Evolutionary conservation across 1,140 invertebrate species (phyloP), one percentile per base, ranked within the genome.

Genomic region (Lysiphlebus fabarum): DNA sequence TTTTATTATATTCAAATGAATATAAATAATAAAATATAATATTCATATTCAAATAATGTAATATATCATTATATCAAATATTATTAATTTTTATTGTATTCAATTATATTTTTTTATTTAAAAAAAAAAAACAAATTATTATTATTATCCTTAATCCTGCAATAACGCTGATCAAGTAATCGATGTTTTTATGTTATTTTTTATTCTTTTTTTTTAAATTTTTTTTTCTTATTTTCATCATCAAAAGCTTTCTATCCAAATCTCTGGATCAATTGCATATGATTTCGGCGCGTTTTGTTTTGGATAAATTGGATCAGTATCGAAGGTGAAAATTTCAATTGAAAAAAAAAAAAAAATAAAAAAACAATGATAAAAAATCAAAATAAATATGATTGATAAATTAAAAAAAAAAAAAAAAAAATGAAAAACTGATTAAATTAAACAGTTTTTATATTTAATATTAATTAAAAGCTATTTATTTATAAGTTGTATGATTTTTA

Each of bases 261-360:
- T 79, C 77, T 64, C 76, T 79, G 77, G 77, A 79, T 79, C 75
- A 78, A 68, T 77, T 79, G 73, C 75, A 79, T 79, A 78, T 79
- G 75, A 79, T 79, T 75, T 79, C 76, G 74, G 70, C 77, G 68
- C 77, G 76, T 77, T 78, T 76, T 78, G 73, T 79, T 77, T 77
- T 79, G 76, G 76, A 79, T 70, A 77, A 69, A 64, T 75, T 79
- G 75, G 76, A 79, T 70, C 76, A 77, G 62, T 75, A 76, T 65
- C 73, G 73, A 76, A 79, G 77, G 77, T 79, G 76, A 79, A 65
- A 54, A 65, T 70, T 62, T 65, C 57, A 34, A 40, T 33, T 37
- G 42, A 43, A 50, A 17, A 61, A 33, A 61, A 54, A 37, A 54
- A 53, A 17, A 58, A 56, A 7, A 43, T 17, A 44, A 49, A 48